Conservation (phyloP, 2,888 invertebrate species). For the Luperina nickerlii region DNA sequence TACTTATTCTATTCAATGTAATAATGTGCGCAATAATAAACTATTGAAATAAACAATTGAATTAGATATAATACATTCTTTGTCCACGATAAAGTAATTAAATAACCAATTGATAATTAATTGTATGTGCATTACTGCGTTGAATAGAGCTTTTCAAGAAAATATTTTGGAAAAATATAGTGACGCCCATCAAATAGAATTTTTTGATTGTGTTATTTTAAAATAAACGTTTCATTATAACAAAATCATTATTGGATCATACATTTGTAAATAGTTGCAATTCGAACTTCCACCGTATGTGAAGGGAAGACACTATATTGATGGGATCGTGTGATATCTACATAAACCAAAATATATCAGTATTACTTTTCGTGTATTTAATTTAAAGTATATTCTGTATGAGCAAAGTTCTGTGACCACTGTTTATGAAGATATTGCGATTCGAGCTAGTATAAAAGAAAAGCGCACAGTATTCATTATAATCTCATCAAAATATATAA, state of each 20-base stretch:
- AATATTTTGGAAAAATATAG: constrained; percentile 61
- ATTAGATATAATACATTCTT: constrained; percentile 75
- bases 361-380: constrained; percentile 75
- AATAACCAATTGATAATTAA: constrained; percentile 51
- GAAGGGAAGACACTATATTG: constrained; percentile 69
- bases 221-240: constrained; percentile 67
- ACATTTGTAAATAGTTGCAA: constrained; percentile 82
- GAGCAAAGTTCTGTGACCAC: constrained; percentile 62
- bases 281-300: constrained; percentile 74
- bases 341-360: constrained; percentile 79
- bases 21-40: constrained; percentile 69
- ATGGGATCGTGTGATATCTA: constrained; percentile 81
- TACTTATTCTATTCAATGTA: constrained; percentile 76
- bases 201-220: constrained; percentile 57
- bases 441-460: constrained; percentile 82
- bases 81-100: constrained; percentile 74
- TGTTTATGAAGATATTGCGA: constrained; percentile 83
- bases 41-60: constrained; percentile 59
- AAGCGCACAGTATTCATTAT: constrained; percentile 87
- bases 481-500: constrained; percentile 77
- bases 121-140: constrained; percentile 76
- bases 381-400: constrained; percentile 64
- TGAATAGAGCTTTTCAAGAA: constrained; percentile 75
- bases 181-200: constrained; percentile 69
- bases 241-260: constrained; percentile 74